Base-by-base conservation (phyloP, 2,888 invertebrate species). In the Poecilobothrus nobilitatus region DNA sequence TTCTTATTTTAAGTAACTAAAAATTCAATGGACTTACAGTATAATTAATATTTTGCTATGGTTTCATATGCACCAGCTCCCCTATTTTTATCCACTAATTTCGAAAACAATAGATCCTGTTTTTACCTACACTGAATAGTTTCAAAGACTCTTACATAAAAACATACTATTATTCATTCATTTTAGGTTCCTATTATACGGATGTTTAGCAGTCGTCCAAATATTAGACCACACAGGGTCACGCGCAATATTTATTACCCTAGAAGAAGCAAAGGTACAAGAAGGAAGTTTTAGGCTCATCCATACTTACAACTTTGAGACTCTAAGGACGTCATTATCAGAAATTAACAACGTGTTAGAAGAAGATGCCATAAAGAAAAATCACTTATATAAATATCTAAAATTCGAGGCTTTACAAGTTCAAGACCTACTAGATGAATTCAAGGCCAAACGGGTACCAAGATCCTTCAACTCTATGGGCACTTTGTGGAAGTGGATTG, bases 281-380 rank as follows among this genome's bases (percentile, higher is more conserved):
- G 63, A 62, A 21, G 69, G 67, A 65, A 67, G 34, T 44, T 68
- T 68, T 44, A 70, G 69, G 65, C 37, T 68, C 15, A 70, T 72
- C 5, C 71, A 71, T 53, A 68, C 67, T 15, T 68, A 71, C n/a
- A 68, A 71, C 15, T 37, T 69, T 0, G 67, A 70, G 10, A 64
- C 68, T 27, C 68, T 69, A 64, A 34, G 44, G 44, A n/a, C 65
- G 6, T 65, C 65, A n/a, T 21, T 62, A 18, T 7, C 1, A 15
- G 5, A 62, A 21, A 62, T 62, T 3, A 62, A 62, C 9, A 2
- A n/a, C 18, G 20, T n/a, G 9, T 8, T 15, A n/a, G 20, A 21
- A 3, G 10, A 15, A 20, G 18, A 20, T n/a, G n/a, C 2, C 1
- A 62, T n/a, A n/a, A 62, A n/a, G n/a, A 9, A 15, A 20, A 9